Percentiles rank a stretch among this genome's conserved stretches.
Conservation (phyloP, 2,797 vertebrate species). For the Helicolenus hilgendorfi region DNA sequence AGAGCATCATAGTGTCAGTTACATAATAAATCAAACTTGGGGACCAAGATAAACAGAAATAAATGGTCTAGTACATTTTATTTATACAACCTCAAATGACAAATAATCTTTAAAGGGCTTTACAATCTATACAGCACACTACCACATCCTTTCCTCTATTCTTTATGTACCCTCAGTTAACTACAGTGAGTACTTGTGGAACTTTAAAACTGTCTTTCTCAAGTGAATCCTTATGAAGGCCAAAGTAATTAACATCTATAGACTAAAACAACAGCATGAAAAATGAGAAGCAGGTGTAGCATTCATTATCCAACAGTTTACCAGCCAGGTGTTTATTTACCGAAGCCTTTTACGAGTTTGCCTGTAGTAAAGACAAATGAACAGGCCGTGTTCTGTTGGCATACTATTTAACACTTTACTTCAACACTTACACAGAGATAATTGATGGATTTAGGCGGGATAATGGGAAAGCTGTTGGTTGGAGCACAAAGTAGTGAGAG, state of each 20-base stretch:
- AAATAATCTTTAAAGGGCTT: background rate
- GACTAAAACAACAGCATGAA: slow-evolving; percentile 54
- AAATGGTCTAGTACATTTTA: background rate
- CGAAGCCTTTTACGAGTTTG: slow-evolving; percentile 29
- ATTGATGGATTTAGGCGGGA: slow-evolving; percentile 3
- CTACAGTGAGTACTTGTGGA: background rate
- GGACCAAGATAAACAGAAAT: background rate
- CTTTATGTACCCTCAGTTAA: background rate
- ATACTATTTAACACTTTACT: slow-evolving; percentile 46
- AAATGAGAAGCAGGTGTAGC: slow-evolving; percentile 56
- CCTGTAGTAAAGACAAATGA: slow-evolving; percentile 64
- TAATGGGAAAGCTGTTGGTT: background rate
- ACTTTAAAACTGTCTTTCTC: background rate
- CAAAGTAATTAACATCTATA: slow-evolving; percentile 67
- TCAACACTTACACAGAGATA: slow-evolving; percentile 14
- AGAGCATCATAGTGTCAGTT: background rate
- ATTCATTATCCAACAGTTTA: slow-evolving; percentile 67
- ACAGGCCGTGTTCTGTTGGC: slow-evolving; percentile 23
- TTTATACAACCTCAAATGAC: background rate
- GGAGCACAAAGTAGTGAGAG: background rate
- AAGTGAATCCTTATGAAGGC: slow-evolving; percentile 43
- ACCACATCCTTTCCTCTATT: background rate
- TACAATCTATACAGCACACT: background rate
- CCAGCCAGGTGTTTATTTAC: slow-evolving; percentile 71
- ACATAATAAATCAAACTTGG: background rate